Conservation (phyloP, 2,888 invertebrate species). For the Cynaeus angustus region DNA sequence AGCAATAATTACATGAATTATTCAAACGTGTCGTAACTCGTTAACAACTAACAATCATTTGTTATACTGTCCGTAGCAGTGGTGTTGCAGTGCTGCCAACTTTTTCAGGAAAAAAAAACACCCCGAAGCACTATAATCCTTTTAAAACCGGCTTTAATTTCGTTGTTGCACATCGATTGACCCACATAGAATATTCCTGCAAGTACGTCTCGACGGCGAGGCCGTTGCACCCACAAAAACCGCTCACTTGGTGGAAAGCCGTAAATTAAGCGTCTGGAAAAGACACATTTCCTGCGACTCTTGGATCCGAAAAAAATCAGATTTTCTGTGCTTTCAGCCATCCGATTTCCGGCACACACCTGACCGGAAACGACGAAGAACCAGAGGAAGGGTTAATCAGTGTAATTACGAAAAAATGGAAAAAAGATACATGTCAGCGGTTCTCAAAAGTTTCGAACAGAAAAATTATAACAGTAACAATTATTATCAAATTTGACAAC, state of each 20-base stretch:
- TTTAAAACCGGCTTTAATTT: slow-evolving; percentile 5
- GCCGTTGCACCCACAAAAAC: slow-evolving; percentile 33
- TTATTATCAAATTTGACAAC: slow-evolving; percentile 2
- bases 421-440: neutral
- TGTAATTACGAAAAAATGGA: neutral
- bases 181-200: slow-evolving; percentile 33
- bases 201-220: slow-evolving; percentile 32
- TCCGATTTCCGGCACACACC: neutral
- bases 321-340: neutral
- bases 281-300: neutral
- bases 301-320: neutral
- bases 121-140: slow-evolving; percentile 3
- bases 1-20: slow-evolving; percentile 15
- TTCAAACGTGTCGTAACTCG: neutral
- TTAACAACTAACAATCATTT: neutral
- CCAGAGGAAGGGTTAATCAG: slow-evolving; percentile 6
- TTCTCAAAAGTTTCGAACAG: neutral
- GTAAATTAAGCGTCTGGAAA: slow-evolving; percentile 14
- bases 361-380: neutral
- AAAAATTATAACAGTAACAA: slow-evolving; percentile 1
- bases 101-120: neutral
- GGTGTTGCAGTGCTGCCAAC: neutral
- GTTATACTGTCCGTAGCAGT: neutral
- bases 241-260: slow-evolving; percentile 19
- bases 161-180: slow-evolving; percentile 33